Conservation (phyloP, 92 coral and sea anemone genomes). For the Palythoa grandis region DNA sequence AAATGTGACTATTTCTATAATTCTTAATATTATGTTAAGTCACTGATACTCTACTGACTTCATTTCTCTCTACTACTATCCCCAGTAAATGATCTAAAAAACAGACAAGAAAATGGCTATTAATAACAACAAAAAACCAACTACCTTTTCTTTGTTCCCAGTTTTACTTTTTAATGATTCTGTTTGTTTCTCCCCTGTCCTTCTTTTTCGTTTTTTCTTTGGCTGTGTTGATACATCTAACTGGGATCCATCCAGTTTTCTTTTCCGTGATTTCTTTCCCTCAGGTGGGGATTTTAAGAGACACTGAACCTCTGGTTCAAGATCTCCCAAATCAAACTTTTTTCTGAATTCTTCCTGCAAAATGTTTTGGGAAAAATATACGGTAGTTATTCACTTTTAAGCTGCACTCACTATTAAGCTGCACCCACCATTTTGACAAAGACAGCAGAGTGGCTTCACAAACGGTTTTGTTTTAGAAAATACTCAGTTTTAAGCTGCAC, state of each 20-base stretch:
- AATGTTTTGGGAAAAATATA: background rate
- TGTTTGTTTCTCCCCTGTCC: slow-evolving; percentile 49
- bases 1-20: no score
- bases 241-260: slow-evolving; percentile 67
- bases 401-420: no score
- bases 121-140: background rate
- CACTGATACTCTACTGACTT: no score
- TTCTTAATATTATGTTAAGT: no score
- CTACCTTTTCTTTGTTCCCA: slow-evolving; percentile 44
- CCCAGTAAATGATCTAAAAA: no score
- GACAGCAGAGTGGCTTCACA: no score
- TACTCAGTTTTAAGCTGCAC: no score
- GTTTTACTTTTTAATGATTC: slow-evolving; percentile 39
- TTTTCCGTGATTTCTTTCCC: slow-evolving; percentile 64
- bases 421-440: no score
- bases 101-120: background rate
- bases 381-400: no score
- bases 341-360: slow-evolving; percentile 76
- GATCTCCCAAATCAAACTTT: slow-evolving; percentile 88
- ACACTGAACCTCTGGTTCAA: slow-evolving; percentile 61
- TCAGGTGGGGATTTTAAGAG: slow-evolving; percentile 59
- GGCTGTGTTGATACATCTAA: slow-evolving; percentile 29
- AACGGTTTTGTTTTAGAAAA: no score
- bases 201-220: slow-evolving; percentile 73
- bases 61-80: no score